Evolutionary conservation across 1,140 invertebrate species (phyloP), one percentile per base, ranked within the genome.

Genomic region (Lysiphlebus fabarum): DNA sequence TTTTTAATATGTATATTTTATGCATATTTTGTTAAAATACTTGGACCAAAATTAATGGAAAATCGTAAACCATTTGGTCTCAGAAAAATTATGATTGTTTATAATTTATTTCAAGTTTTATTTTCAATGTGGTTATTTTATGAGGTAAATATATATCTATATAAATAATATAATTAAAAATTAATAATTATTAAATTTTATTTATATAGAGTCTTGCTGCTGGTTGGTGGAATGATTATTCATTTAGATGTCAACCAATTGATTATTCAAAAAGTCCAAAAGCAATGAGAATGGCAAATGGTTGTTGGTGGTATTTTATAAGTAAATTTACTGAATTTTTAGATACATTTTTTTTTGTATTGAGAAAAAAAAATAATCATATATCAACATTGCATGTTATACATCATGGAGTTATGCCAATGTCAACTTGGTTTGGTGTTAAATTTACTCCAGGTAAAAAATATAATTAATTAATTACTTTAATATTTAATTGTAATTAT

Each of bases 361-460:
- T 93, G 63, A 82, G 91, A 53, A 93, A 93, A 73, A 94, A 95
- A 68, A 88, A 89, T 66, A 82, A 89, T 67, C 92, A 96, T 66
- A 86, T 95, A 11, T 87, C 89, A 1, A 91, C 87, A 1, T 82
- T 96, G 8, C 93, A 96, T 72, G 92, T 96, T 7, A 93, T 95
- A 67, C 93, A 96, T 78, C 93, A 96, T 70, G 92, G 91, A 41
- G 84, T 90, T 55, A 95, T 96, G 93, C 93, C 93, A 1, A 84
- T 93, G 76, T 92, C 89, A 6, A 92, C 93, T 37, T 96, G 93
- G 93, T 91, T 92, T 72, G 93, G 92, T 36, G 90, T 95, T 42
- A 93, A 93, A 76, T 95, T 93, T 73, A 90, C 88, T 6, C 90
- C 92, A 74, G 91, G 91, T 88, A 82, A 67, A 62, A 8, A n/a